Evolutionary conservation across 2,888 invertebrate genomes (phyloP).

Genomic region (Acronicta alni): DNA sequence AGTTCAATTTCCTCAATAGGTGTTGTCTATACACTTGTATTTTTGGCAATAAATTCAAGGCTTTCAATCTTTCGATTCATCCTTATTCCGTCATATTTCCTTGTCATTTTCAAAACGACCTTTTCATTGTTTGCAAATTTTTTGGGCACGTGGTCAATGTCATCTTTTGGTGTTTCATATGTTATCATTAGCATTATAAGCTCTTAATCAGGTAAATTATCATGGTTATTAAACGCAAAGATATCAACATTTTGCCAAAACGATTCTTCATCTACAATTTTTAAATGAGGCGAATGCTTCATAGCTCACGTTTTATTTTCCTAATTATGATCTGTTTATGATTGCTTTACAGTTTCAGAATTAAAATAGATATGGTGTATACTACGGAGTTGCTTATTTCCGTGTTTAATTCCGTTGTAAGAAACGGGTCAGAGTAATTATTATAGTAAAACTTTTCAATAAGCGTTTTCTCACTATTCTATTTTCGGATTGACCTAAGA

Average conservation of each 20-base stretch:
- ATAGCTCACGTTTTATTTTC: constrained; percentile 22
- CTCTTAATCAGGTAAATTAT: constrained; percentile 43
- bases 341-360: constrained; percentile 25
- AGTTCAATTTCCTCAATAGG: constrained; percentile 26
- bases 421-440: constrained; percentile 15
- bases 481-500: background rate
- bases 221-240: constrained; percentile 34
- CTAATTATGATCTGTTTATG: constrained; percentile 29
- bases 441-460: background rate
- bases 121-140: constrained; percentile 57
- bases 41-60: constrained; percentile 58
- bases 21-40: constrained; percentile 21
- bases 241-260: constrained; percentile 32
- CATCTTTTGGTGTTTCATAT: constrained; percentile 35
- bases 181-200: constrained; percentile 33
- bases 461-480: background rate
- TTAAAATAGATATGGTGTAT: constrained; percentile 15
- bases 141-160: constrained; percentile 42
- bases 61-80: constrained; percentile 32
- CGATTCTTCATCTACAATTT: constrained; percentile 11
- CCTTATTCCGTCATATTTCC: constrained; percentile 53
- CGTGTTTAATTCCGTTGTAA: constrained; percentile 6
- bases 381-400: constrained; percentile 4
- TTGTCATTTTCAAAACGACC: constrained; percentile 37
- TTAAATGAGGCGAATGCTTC: constrained; percentile 25